phyloP scores from a whole-genome alignment of 2,888 invertebrate genomes.

The Gortyna flavago region DNA sequence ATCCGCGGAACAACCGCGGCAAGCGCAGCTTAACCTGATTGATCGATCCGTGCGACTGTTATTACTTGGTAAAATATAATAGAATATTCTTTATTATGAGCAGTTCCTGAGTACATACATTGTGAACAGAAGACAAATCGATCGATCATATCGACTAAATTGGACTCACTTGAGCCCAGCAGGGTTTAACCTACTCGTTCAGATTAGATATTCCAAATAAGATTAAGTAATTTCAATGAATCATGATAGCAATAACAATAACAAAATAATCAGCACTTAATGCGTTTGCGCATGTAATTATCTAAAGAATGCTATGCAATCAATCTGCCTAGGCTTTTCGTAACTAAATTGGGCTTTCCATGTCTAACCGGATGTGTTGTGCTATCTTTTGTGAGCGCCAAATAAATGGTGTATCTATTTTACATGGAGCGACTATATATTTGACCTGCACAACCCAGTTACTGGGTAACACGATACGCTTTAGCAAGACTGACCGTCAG shows the following conservation, averaged over 20 bases:
- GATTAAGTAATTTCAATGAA: constrained; percentile 17
- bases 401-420: too few species aligned
- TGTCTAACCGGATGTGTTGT: background rate
- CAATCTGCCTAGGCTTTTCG: background rate
- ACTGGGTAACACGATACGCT: too few species aligned
- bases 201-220: constrained; percentile 20
- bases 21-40: too few species aligned
- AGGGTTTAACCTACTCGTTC: background rate
- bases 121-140: background rate
- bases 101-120: background rate
- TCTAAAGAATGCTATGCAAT: constrained; percentile 10
- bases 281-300: background rate
- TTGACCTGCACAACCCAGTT: too few species aligned
- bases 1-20: too few species aligned
- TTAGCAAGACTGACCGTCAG: too few species aligned
- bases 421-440: too few species aligned
- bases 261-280: background rate
- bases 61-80: too few species aligned
- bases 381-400: too few species aligned
- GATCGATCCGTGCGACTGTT: too few species aligned
- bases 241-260: constrained; percentile 28
- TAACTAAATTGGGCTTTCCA: background rate
- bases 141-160: background rate
- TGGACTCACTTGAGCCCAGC: too few species aligned
- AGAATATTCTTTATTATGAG: too few species aligned